phyloP scores from a whole-genome alignment of 2,113 vertebrate species.

The Piliocolobus tephrosceles region DNA sequence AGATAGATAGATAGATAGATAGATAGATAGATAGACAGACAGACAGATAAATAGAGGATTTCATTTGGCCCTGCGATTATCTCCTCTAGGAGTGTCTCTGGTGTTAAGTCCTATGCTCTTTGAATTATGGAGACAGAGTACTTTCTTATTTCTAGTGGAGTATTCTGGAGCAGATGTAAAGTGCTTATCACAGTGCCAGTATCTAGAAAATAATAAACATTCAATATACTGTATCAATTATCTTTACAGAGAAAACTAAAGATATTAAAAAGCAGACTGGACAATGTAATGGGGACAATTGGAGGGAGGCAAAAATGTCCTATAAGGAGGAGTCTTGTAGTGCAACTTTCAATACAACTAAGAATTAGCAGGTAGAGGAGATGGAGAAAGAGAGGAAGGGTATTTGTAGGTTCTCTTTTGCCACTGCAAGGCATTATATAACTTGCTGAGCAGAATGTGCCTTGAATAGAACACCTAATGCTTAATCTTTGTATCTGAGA shows the following conservation, averaged over 20 bases:
- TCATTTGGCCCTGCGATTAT: neutral
- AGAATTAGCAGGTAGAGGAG: neutral
- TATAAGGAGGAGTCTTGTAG: neutral
- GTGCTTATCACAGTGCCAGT: neutral
- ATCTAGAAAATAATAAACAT: neutral
- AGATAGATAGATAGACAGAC: neutral
- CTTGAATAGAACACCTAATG: neutral
- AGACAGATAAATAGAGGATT: neutral
- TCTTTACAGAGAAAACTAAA: neutral
- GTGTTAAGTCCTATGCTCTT: neutral
- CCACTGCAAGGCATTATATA: neutral
- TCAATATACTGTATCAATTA: neutral
- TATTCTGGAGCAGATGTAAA: neutral
- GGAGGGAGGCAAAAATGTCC: no score
- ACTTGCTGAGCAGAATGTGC: neutral
- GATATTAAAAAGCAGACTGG: neutral
- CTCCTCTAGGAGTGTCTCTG: neutral
- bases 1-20: neutral
- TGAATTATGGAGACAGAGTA: fast-evolving
- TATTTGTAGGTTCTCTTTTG: neutral
- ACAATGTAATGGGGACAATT: neutral
- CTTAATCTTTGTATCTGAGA: neutral
- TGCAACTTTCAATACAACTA: neutral
- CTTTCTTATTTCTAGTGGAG: neutral
- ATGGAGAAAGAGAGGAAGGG: neutral